Conservation (phyloP, 1,140 invertebrate genomes). For the Anadara kagoshimensis region DNA sequence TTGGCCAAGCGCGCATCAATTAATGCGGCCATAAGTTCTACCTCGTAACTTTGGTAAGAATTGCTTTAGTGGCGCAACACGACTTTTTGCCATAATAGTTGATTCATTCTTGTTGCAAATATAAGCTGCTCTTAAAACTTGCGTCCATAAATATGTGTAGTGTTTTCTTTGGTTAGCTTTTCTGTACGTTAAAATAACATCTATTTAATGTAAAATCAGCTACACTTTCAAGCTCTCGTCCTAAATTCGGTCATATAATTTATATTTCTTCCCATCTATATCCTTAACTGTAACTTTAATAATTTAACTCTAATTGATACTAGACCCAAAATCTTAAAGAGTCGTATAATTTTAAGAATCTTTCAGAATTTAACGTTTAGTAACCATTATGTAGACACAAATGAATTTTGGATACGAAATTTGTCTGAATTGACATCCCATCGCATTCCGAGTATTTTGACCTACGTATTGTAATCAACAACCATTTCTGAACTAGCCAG, state of each 20-base stretch:
- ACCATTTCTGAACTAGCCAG: too few relatives aligned
- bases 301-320: background rate
- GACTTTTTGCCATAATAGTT: slow-evolving; percentile 26
- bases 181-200: background rate
- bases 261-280: background rate
- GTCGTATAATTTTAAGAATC: background rate
- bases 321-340: background rate
- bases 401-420: too few relatives aligned
- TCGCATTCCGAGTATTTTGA: too few relatives aligned
- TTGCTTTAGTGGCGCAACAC: slow-evolving; percentile 21
- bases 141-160: background rate
- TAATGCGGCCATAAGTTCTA: slow-evolving; percentile 40
- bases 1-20: slow-evolving; percentile 22
- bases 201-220: background rate
- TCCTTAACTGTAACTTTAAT: background rate
- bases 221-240: background rate
- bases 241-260: background rate
- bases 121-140: background rate
- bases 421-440: too few relatives aligned
- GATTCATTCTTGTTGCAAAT: slow-evolving; percentile 8
- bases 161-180: background rate
- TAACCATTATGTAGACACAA: background rate
- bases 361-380: background rate
- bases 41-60: slow-evolving; percentile 28
- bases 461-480: too few relatives aligned